phyloP scores from a whole-genome alignment of 1,140 invertebrate species.

The Drosophila suzukii region DNA sequence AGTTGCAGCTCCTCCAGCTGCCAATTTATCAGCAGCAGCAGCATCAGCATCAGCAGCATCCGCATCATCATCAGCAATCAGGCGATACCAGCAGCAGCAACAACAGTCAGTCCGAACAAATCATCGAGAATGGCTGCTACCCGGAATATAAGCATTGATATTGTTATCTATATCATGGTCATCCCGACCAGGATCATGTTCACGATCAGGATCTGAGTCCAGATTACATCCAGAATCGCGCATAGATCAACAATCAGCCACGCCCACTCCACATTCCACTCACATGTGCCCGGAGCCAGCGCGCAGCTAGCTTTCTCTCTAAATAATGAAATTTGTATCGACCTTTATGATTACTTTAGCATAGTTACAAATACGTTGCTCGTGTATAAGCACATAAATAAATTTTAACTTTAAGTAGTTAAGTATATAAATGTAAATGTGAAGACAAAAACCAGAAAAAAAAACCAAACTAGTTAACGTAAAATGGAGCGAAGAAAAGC shows the following conservation, averaged over 20 bases:
- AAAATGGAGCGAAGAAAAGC: slow-evolving; percentile 10
- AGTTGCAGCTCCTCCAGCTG: slow-evolving; percentile 51
- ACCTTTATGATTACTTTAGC: slow-evolving; percentile 43
- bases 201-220: neutral
- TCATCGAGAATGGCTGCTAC: slow-evolving; percentile 85
- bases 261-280: slow-evolving; percentile 10
- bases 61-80: slow-evolving; percentile 72
- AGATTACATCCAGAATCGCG: neutral
- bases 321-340: slow-evolving; percentile 36
- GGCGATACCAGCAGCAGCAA: slow-evolving; percentile 84
- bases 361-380: slow-evolving; percentile 43
- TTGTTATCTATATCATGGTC: slow-evolving; percentile 22
- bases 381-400: slow-evolving; percentile 46
- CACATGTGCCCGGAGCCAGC: slow-evolving; percentile 23
- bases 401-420: slow-evolving; percentile 18
- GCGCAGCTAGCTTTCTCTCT: slow-evolving; percentile 15
- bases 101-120: slow-evolving; percentile 84
- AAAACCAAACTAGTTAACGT: slow-evolving; percentile 39
- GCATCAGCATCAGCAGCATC: slow-evolving; percentile 57
- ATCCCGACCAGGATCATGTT: neutral
- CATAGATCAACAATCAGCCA: slow-evolving; percentile 4
- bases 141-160: slow-evolving; percentile 87
- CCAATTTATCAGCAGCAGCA: slow-evolving; percentile 58
- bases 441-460: slow-evolving; percentile 15
- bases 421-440: slow-evolving; percentile 42